These are phyloP conservation scores for Aleiodes testaceus DNA, from an alignment of 2,888 invertebrate species.

Conservation along the genomic window DNA sequence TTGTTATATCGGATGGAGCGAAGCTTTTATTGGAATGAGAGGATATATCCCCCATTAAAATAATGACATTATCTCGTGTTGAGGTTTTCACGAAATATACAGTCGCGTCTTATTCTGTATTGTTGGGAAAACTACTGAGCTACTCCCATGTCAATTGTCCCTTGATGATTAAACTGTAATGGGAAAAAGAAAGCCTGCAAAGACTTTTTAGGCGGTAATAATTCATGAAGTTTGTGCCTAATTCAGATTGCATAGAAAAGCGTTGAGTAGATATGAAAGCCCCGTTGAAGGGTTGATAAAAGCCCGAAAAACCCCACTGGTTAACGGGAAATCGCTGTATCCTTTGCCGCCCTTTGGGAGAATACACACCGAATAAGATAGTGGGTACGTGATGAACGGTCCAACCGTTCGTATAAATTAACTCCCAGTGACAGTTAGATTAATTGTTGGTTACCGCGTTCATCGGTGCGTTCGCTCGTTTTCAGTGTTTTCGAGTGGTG, in stretches of 20 bases:
- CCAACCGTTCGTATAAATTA: slow-evolving; percentile 67
- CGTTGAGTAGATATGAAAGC: slow-evolving; percentile 59
- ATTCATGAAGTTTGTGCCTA: slow-evolving; percentile 37
- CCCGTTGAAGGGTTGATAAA: slow-evolving; percentile 68
- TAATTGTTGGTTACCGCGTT: slow-evolving; percentile 63
- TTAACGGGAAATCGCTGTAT: slow-evolving; percentile 57
- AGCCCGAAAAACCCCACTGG: slow-evolving; percentile 50
- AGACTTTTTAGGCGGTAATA: slow-evolving; percentile 29
- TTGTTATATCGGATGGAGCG: slow-evolving; percentile 26
- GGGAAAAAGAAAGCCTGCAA: neutral
- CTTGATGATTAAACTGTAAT: slow-evolving; percentile 3
- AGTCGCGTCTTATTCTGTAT: slow-evolving; percentile 5
- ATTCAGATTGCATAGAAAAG: slow-evolving; percentile 42
- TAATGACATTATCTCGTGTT: slow-evolving; percentile 58
- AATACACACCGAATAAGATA: slow-evolving; percentile 62
- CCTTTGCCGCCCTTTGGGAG: slow-evolving; percentile 54
- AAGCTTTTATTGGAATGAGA: slow-evolving; percentile 56
- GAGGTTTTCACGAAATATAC: slow-evolving; percentile 24
- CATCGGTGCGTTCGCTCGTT: slow-evolving; percentile 41
- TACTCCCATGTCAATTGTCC: neutral
- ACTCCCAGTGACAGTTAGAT: slow-evolving; percentile 69
- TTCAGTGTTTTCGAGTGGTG: slow-evolving; percentile 29
- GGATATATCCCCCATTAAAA: slow-evolving; percentile 57
- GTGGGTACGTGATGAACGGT: slow-evolving; percentile 66
- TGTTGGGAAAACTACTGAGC: neutral